Percentiles rank a stretch among this genome's conserved stretches.
Conservation (phyloP, 2,113 vertebrate species). For the Prietella phreatophila region DNA sequence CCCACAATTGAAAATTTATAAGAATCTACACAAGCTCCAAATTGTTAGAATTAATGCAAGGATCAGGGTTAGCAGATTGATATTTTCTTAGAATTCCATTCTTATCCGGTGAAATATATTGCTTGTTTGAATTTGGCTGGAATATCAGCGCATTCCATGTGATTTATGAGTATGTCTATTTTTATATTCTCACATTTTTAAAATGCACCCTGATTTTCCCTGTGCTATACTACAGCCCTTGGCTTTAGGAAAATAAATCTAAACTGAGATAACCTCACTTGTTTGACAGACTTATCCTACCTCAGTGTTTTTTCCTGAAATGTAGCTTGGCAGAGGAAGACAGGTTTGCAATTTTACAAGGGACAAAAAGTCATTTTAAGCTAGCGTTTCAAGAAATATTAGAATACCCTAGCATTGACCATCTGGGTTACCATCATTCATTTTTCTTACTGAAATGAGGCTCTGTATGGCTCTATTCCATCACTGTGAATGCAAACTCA, state of each 20-base stretch:
- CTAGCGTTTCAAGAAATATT: not conserved
- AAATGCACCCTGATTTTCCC: not conserved
- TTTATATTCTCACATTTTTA: not conserved
- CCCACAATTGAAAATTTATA: not conserved
- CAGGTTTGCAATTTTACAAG: not conserved
- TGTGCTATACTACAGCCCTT: slow-evolving; percentile 13
- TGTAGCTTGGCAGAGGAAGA: not conserved
- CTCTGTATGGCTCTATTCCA: not conserved
- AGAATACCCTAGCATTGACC: not conserved
- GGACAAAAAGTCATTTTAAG: not conserved
- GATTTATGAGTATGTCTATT: not conserved
- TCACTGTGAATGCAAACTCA: slow-evolving; percentile 10
- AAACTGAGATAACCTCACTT: not conserved
- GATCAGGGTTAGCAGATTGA: not conserved
- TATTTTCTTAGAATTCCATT: not conserved
- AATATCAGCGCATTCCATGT: not conserved
- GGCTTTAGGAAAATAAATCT: not conserved
- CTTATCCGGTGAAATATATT: not conserved
- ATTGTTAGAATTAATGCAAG: not conserved
- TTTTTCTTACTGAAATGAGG: not conserved
- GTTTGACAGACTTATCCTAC: not conserved
- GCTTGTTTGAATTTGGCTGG: not conserved
- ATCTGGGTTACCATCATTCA: not conserved
- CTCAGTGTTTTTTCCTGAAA: not conserved
- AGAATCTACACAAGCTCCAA: not conserved